Conservation (phyloP, 2,888 invertebrate species). For the Agrotis exclamationis region DNA sequence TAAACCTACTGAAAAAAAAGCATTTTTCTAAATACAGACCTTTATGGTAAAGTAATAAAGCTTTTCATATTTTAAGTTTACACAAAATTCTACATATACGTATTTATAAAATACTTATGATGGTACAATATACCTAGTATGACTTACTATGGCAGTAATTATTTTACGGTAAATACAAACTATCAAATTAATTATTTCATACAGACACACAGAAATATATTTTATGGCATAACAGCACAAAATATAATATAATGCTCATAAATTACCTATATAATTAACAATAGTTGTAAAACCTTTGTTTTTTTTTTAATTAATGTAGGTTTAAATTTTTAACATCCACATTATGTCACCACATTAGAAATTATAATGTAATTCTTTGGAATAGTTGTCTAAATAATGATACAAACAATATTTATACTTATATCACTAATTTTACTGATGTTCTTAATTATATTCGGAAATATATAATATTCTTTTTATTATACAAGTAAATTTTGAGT, state of each 20-base stretch:
- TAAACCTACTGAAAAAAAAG: background rate
- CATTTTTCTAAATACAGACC: background rate
- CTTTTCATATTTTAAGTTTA: constrained; percentile 41
- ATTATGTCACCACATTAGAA: constrained; percentile 52
- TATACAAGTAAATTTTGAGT: constrained; percentile 11
- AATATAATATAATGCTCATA: constrained; percentile 65
- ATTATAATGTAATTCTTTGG: constrained; percentile 71
- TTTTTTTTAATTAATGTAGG: constrained; percentile 35
- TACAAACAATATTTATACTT: constrained; percentile 52
- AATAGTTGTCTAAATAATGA: constrained; percentile 63
- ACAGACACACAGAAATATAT: constrained; percentile 58
- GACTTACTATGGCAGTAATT: constrained; percentile 50
- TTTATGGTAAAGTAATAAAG: constrained; percentile 1
- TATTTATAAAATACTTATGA: constrained; percentile 51
- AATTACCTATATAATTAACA: constrained; percentile 73
- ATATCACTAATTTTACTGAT: constrained; percentile 45
- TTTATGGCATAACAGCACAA: constrained; percentile 64
- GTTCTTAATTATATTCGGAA: constrained; percentile 21
- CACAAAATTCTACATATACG: constrained; percentile 27
- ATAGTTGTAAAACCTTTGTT: constrained; percentile 52
- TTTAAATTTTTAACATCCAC: constrained; percentile 44
- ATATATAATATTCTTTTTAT: constrained; percentile 13
- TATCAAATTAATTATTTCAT: constrained; percentile 43
- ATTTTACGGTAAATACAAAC: constrained; percentile 45
- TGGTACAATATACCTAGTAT: constrained; percentile 44